Percentiles rank a stretch among this genome's conserved stretches.
Evolutionary conservation across 2,797 vertebrate species (phyloP).

Genomic region (Peromyscus eremicus): DNA sequence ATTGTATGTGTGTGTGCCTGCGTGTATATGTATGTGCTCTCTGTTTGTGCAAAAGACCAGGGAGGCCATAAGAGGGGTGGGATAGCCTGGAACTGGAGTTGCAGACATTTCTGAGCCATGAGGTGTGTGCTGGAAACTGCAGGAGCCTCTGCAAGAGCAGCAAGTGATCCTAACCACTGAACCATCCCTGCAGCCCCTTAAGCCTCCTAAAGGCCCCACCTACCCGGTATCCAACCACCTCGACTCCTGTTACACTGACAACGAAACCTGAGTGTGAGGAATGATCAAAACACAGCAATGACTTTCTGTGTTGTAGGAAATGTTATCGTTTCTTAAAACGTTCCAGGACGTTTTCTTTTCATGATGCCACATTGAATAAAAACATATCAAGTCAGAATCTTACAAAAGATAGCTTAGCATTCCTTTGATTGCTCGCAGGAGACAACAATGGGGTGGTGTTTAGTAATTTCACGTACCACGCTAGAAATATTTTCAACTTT

Average conservation of each 20-base stretch:
- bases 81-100: background rate
- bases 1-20: background rate
- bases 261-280: background rate
- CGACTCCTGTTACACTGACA: background rate
- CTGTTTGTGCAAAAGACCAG: background rate
- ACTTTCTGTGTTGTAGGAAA: background rate
- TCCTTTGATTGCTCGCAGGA: background rate
- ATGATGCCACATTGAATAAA: background rate
- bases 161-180: background rate
- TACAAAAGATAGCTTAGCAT: background rate
- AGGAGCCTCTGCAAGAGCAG: background rate
- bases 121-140: background rate
- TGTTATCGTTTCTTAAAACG: background rate
- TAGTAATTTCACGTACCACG: constrained; percentile 28
- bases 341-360: background rate
- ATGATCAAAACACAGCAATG: background rate
- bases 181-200: background rate
- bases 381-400: background rate
- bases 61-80: background rate
- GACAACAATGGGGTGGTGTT: background rate
- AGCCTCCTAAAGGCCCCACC: background rate
- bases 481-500: constrained; percentile 34
- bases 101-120: background rate
- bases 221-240: too few species aligned
- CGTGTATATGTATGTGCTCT: too few species aligned